Percentiles rank a stretch among this genome's conserved stretches.
Evolutionary conservation across 2,888 invertebrate genomes (phyloP).

Genomic region (Trachelus stipa): DNA sequence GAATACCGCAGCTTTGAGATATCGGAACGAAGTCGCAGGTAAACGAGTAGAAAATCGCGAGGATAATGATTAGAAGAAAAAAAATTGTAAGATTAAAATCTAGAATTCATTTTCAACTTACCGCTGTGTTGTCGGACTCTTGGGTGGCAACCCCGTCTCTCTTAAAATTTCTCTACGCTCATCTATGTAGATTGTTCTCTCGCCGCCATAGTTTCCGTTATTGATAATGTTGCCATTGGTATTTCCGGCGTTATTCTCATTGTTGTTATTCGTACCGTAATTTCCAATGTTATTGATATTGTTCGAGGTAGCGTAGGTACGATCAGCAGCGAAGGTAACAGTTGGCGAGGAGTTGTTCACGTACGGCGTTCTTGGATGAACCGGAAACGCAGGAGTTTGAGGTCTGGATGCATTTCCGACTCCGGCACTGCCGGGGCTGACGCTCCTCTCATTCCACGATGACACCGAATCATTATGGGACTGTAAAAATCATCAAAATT

Average conservation of each 20-base stretch:
- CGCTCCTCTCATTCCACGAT: constrained; percentile 72
- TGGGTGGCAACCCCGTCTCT: constrained; percentile 77
- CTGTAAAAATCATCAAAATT: constrained; percentile 36
- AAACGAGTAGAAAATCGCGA: neutral
- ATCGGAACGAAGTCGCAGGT: constrained; percentile 13
- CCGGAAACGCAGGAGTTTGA: constrained; percentile 94
- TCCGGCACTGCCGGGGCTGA: constrained; percentile 70
- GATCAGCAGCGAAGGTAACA: constrained; percentile 64
- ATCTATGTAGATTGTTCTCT: constrained; percentile 60
- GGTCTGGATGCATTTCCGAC: constrained; percentile 74
- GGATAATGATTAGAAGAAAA: neutral
- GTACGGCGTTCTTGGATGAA: constrained; percentile 89
- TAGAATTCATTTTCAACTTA: constrained; percentile 54
- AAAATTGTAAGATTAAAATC: no score
- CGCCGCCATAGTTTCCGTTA: constrained; percentile 47
- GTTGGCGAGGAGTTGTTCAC: constrained; percentile 80
- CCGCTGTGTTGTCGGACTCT: constrained; percentile 82
- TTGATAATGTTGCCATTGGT: constrained; percentile 48
- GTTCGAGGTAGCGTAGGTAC: constrained; percentile 39
- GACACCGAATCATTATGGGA: constrained; percentile 72
- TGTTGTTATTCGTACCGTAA: constrained; percentile 36
- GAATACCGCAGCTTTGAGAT: constrained; percentile 8
- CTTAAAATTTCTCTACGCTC: constrained; percentile 58
- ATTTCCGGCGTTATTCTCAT: constrained; percentile 34
- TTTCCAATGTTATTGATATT: constrained; percentile 44